Base-by-base conservation (phyloP, 2,113 vertebrate species). In the Halichoeres trimaculatus region DNA sequence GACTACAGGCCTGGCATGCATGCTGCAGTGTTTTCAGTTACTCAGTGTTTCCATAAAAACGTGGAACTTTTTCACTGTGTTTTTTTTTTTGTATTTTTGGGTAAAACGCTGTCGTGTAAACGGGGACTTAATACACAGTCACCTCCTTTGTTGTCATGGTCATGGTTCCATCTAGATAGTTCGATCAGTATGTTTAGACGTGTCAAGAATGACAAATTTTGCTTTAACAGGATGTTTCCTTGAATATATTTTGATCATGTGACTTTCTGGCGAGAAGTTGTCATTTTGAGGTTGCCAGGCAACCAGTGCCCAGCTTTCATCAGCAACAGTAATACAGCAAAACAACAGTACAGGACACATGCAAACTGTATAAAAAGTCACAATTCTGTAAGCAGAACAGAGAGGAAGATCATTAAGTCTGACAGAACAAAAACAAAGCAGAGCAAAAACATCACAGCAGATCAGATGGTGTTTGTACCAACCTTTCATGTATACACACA, bases 391-490 rank as follows among this genome's bases (percentile, higher is more conserved):
- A 30, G 40, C 47, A 38, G 23, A 56, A 23, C 9, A 45, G 34
- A 62, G 38, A 45, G 14, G 26, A 48, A 30, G 14, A 69, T 53
- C 19, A 30, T 38, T 30, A 55, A 65, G 57, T 38, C 48, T 14
- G 35, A 40, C 14, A 34, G 19, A 55, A 13, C 16, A 57, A 52
- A 30, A 63, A 68, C 23, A 36, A 11, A 71, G 20, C 12, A 23
- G 22, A 40, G 19, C 47, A 41, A 58, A 41, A 8, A 26, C 10
- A 65, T 45, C 23, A 38, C 2, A 23, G 43, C 52, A 20, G 53
- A 73, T 74, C 51, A 76, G 78, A 80, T 66, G 67, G n/a, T 59
- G 66, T 73, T 72, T 82, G 36, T 65, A 52, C 54, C 65, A 26
- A 58, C 67, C 51, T 30, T n/a, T n/a, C n/a, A n/a, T n/a, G n/a